Conservation (phyloP, 2,797 vertebrate species). For the Aldrovandia affinis region DNA sequence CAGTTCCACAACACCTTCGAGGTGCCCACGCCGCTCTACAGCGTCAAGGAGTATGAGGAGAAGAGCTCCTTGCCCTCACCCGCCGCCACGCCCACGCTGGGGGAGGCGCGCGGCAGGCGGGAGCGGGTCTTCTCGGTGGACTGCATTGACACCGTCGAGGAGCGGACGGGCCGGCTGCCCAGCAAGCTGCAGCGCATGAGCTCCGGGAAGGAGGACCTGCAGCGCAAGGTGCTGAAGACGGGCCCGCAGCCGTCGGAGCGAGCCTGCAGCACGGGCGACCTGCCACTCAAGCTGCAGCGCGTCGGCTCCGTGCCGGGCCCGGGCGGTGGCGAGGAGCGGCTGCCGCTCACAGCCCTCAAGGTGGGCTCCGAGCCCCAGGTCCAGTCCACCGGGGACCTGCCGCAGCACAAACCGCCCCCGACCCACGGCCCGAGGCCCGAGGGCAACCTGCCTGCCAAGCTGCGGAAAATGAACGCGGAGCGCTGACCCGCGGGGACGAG, state of each 20-base stretch:
- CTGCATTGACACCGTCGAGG: constrained; percentile 70
- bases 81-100: constrained; percentile 68
- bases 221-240: constrained; percentile 74
- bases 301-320: constrained; percentile 68
- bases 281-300: constrained; percentile 81
- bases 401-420: constrained; percentile 63
- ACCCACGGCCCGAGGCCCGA: constrained; percentile 55
- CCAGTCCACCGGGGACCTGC: constrained; percentile 74
- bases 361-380: constrained; percentile 78
- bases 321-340: constrained; percentile 62
- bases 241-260: constrained; percentile 74
- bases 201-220: constrained; percentile 77
- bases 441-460: constrained; percentile 66
- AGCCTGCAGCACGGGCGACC: constrained; percentile 81
- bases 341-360: constrained; percentile 77
- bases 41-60: constrained; percentile 85
- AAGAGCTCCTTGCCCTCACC: constrained; percentile 75
- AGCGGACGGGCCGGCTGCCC: constrained; percentile 71
- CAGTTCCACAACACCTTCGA: constrained; percentile 89
- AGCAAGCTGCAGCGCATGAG: constrained; percentile 84
- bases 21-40: constrained; percentile 83
- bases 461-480: constrained; percentile 64
- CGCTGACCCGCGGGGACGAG: constrained; percentile 43
- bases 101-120: constrained; percentile 63
- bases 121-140: constrained; percentile 77